Evolutionary conservation across 2,888 invertebrate species (phyloP), one percentile per base, ranked within the genome.

Genomic region (Myopa tessellatipennis): DNA sequence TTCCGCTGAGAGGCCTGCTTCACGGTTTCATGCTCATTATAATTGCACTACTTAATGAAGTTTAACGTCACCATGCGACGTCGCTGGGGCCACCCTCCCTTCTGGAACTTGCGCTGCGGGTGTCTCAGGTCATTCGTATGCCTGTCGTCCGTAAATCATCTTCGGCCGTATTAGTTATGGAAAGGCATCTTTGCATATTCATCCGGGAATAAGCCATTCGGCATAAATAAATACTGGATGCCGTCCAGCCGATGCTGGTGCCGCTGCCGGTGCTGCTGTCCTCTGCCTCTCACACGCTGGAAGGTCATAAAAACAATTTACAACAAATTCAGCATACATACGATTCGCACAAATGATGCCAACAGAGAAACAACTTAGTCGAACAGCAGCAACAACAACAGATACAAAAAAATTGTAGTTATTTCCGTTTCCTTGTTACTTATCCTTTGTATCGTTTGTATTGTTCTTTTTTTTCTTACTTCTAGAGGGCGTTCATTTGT

Each of bases 141-240:
- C 77, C 80, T 82, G 82, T 85, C 85, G 86, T 86, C 83, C 84
- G 83, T 87, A 87, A 87, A 87, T 87, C 88, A 87, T 86, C 86
- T 87, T 85, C 85, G 86, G 79, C 86, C 87, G 85, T 85, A 85
- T 87, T 84, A 82, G 85, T 87, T 85, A 85, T 77, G 60, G 77
- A 26, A 60, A 78, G 79, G 77, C 77, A 70, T 79, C 82, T 84
- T 87, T 87, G 88, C 87, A 87, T 87, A 87, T 87, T 87, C 87
- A 87, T 87, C 83, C 86, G 87, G 87, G 88, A 87, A 87, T 87
- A 68, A 14, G n/a, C 61, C 12, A 34, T 60, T 52, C 34, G 61
- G 36, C 63, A 36, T 14, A 10, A 14, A 40, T 14, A 14, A 55
- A n/a, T 55, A n/a, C 55, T 1, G 55, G 10, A n/a, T 45, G 14